A percentile compares a stretch with the other conserved stretches of the same genome.
Conservation (phyloP, 2,797 vertebrate genomes). For the Schizothorax lantsangensis region DNA sequence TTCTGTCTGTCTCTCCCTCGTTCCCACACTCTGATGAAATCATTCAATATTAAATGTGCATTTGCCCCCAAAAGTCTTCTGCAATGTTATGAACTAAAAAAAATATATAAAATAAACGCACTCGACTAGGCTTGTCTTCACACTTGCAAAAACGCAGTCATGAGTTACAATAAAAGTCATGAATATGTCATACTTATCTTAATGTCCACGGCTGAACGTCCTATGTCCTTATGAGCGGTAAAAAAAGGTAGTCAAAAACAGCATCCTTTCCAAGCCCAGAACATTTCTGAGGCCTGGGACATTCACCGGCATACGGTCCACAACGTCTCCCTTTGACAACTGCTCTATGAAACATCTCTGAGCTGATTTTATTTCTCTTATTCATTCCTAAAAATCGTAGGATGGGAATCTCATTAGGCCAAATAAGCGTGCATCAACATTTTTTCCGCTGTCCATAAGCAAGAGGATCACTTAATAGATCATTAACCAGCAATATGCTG, state of each 20-base stretch:
- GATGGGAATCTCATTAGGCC: slow-evolving; percentile 84
- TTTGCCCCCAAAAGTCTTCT: neutral
- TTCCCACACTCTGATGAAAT: neutral
- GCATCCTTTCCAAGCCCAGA: neutral
- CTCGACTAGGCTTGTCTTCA: neutral
- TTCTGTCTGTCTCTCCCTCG: neutral
- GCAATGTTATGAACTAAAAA: neutral
- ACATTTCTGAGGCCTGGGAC: neutral
- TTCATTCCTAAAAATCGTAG: slow-evolving; percentile 89
- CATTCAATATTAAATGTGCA: neutral
- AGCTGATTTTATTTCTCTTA: slow-evolving; percentile 84
- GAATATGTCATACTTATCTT: slow-evolving; percentile 14
- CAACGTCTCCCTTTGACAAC: slow-evolving; percentile 65
- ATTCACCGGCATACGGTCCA: slow-evolving; percentile 37
- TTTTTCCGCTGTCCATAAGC: slow-evolving; percentile 87
- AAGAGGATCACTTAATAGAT: slow-evolving; percentile 86
- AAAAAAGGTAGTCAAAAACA: neutral
- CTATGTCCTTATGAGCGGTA: neutral
- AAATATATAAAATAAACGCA: neutral
- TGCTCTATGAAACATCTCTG: slow-evolving; percentile 80
- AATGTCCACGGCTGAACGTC: neutral
- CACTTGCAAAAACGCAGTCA: neutral
- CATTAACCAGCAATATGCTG: slow-evolving; percentile 88
- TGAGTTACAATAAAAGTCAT: neutral
- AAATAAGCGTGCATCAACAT: slow-evolving; percentile 86